Evolutionary conservation across 2,113 vertebrate species (phyloP), one percentile per base, ranked within the genome.

Genomic region (Callipepla californica): DNA sequence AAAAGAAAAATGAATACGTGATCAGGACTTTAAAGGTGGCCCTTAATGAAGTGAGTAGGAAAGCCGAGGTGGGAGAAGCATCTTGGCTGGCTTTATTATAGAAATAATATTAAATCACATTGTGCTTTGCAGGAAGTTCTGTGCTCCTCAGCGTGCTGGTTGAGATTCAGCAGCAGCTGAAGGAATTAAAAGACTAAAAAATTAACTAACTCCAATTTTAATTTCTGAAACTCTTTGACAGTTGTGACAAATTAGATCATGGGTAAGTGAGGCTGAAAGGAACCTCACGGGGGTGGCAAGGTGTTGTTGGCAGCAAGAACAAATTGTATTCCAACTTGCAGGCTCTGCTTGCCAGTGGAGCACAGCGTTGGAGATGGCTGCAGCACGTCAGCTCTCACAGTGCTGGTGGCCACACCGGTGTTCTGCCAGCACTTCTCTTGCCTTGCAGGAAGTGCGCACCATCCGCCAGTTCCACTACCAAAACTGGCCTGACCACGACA

Each of bases 401-500:
- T 6, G 21, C 51, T 0, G 0, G 28, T 18, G 38, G 61, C 23
- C 38, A 40, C 36, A 15, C 11, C 23, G 3, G 61, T 40, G 36
- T 62, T 15, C 48, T 44, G 40, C 34, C 90, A 58, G 44, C 0
- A 4, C 57, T 57, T 47, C 53, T 38, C 53, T 59, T 40, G 81
- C 61, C 80, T 83, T n/a, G 69, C 97, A 98, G 98, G 97, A 97
- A 72, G 95, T 53, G 36, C 97, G 98, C 80, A 98, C 97, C 11
- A 26, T 99, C 91, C 96, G 97, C 92, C 99, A 99, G 93, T 98
- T 99, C 97, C 99, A 99, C 96, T 99, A 99, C 48, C 96, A 97
- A 94, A 99, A 99, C 65, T 99, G 99, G 99, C 99, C 99, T 0
- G 99, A 99, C 92, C 99, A 99, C 1, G 99, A 99, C 2, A 96